A percentile compares a stretch with the other conserved stretches of the same genome.
Evolutionary conservation across 1,140 invertebrate genomes (phyloP).

Genomic region (Ditylenchus dipsaci): DNA sequence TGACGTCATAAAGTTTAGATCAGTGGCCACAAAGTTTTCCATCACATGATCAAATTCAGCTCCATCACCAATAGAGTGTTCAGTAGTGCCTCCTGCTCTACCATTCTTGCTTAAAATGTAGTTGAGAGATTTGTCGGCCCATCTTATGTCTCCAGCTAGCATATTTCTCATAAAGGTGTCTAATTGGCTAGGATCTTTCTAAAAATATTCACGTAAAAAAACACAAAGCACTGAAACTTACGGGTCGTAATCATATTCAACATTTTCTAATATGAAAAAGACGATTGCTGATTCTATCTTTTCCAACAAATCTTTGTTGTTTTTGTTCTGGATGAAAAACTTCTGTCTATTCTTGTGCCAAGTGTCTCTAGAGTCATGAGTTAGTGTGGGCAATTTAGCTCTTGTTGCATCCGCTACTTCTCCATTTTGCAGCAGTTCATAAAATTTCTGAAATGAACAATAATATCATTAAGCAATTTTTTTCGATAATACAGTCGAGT

Average conservation of each 20-base stretch:
- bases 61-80: slow-evolving; percentile 74
- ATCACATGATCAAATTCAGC: slow-evolving; percentile 50
- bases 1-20: slow-evolving; percentile 22
- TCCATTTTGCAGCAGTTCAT: slow-evolving; percentile 37
- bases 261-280: slow-evolving; percentile 35
- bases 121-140: slow-evolving; percentile 90
- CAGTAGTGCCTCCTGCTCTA: slow-evolving; percentile 64
- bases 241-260: slow-evolving; percentile 15
- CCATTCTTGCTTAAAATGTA: slow-evolving; percentile 95
- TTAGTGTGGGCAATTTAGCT: slow-evolving; percentile 36
- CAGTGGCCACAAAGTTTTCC: slow-evolving; percentile 42
- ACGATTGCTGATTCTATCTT: slow-evolving; percentile 41
- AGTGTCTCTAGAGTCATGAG: slow-evolving; percentile 40
- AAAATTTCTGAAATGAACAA: slow-evolving; percentile 31
- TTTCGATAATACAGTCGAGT: too few relatives aligned
- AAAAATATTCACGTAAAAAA: slow-evolving; percentile 21
- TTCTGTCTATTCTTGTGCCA: slow-evolving; percentile 42
- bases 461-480: too few relatives aligned
- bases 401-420: slow-evolving; percentile 29
- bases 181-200: slow-evolving; percentile 45
- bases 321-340: slow-evolving; percentile 41
- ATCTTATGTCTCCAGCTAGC: slow-evolving; percentile 82
- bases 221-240: slow-evolving; percentile 15
- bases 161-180: slow-evolving; percentile 59
- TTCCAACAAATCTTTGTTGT: slow-evolving; percentile 37